Conservation (phyloP, 2,113 vertebrate genomes). For the Albula glossodonta region DNA sequence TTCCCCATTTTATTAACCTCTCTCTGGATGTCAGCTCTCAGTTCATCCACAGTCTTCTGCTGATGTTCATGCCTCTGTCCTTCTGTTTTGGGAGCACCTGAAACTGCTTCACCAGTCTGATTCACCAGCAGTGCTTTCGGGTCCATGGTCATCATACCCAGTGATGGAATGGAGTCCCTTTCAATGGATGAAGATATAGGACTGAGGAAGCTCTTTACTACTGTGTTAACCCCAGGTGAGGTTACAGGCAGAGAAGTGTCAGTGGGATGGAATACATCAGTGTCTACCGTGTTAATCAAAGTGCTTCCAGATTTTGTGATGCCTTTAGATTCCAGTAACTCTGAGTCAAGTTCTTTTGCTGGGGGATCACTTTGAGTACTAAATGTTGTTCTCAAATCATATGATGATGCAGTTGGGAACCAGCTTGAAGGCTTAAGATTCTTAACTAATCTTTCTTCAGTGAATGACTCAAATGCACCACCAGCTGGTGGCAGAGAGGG, state of each 20-base stretch:
- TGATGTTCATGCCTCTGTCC: neutral
- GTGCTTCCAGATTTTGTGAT: neutral
- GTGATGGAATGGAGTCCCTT: neutral
- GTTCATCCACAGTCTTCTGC: neutral
- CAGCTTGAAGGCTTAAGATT: neutral
- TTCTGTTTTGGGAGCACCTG: neutral
- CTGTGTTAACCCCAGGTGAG: neutral
- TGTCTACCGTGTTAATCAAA: neutral
- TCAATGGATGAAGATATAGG: neutral
- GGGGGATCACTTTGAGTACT: neutral
- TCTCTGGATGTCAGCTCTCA: neutral
- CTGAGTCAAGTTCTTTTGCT: neutral
- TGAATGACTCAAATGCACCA: neutral
- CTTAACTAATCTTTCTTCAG: neutral
- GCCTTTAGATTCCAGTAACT: neutral
- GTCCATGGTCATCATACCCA: neutral
- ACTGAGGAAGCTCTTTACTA: neutral
- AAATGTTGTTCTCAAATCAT: neutral
- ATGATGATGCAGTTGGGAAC: neutral
- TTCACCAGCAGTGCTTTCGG: neutral
- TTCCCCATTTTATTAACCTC: neutral
- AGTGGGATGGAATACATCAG: neutral
- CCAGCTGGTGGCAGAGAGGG: neutral
- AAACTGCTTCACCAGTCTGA: neutral
- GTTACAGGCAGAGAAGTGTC: neutral